Conservation (phyloP, 2,113 vertebrate species). For the Planiliza haematocheilus region DNA sequence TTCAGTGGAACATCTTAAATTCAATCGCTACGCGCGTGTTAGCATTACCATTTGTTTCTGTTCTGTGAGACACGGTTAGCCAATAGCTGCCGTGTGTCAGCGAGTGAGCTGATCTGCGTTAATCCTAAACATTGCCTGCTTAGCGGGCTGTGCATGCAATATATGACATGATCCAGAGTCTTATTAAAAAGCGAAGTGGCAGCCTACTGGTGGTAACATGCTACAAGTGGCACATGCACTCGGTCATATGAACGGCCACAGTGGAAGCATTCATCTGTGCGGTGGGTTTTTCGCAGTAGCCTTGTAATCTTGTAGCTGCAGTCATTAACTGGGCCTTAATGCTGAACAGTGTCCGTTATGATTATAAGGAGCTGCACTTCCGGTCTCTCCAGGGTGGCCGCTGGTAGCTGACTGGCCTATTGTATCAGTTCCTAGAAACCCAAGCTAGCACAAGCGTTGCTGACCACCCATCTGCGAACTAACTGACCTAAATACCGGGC, state of each 20-base stretch:
- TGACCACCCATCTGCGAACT: constrained; percentile 79
- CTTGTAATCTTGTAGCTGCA: constrained; percentile 29
- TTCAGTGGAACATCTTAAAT: too few species aligned
- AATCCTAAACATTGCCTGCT: not conserved
- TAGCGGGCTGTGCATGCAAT: not conserved
- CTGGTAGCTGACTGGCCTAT: constrained; percentile 61
- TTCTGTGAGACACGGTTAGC: too few species aligned
- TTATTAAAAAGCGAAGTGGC: not conserved
- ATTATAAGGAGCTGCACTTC: constrained; percentile 71
- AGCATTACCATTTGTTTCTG: too few species aligned
- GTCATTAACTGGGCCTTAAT: constrained; percentile 47
- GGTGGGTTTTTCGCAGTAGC: constrained; percentile 41
- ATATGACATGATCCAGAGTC: not conserved
- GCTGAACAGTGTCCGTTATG: constrained; percentile 66
- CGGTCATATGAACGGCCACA: constrained; percentile 46
- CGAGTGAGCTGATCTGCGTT: too few species aligned
- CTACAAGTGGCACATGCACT: not conserved
- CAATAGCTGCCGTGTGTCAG: too few species aligned
- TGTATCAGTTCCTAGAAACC: constrained; percentile 75
- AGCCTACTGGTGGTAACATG: not conserved
- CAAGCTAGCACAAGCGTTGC: constrained; percentile 62
- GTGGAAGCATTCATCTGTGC: constrained; percentile 7
- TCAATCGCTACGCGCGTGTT: too few species aligned
- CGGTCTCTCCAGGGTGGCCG: constrained; percentile 64
- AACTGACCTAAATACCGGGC: constrained; percentile 80